Evolutionary conservation across 1,140 invertebrate species (phyloP).

Genomic region (Tetramorium alpestre): DNA sequence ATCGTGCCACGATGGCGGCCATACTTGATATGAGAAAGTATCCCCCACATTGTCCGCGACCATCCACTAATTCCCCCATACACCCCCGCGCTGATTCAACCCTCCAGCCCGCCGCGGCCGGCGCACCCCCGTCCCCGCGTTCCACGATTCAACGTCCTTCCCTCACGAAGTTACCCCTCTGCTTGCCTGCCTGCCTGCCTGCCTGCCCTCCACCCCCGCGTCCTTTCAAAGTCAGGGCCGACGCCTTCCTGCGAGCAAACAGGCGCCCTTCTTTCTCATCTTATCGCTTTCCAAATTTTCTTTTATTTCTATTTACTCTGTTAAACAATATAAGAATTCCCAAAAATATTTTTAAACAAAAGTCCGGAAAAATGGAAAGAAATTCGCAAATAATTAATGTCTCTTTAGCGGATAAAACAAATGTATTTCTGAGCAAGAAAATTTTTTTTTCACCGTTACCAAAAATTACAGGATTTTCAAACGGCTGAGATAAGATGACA

Average conservation of each 20-base stretch:
- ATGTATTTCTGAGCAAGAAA: not conserved
- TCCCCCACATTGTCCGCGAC: conserved; percentile 85
- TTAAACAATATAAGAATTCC: not conserved
- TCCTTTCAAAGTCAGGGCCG: conserved; percentile 81
- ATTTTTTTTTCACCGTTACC: not conserved
- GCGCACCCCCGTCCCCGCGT: conserved; percentile 63
- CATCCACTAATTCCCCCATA: conserved; percentile 84
- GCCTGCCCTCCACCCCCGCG: conserved; percentile 69
- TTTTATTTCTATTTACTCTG: not conserved
- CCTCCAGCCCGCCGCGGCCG: conserved; percentile 69
- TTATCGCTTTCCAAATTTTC: not conserved
- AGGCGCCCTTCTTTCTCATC: conserved; percentile 11
- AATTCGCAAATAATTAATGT: not conserved
- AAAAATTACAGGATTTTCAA: not conserved
- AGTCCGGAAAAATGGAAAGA: not conserved
- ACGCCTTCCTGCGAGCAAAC: conserved; percentile 37
- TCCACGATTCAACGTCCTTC: conserved; percentile 51
- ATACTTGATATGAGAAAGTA: conserved; percentile 87
- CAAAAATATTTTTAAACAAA: not conserved
- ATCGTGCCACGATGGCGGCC: conserved; percentile 86
- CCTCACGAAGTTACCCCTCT: conserved; percentile 68
- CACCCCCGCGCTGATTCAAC: conserved; percentile 84
- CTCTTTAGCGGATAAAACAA: not conserved
- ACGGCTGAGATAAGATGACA: not conserved
- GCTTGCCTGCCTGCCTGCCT: conserved; percentile 50